Evolutionary conservation across 2,797 vertebrate genomes (phyloP), one percentile per base, ranked within the genome.

Genomic region (Acanthopagrus latus): DNA sequence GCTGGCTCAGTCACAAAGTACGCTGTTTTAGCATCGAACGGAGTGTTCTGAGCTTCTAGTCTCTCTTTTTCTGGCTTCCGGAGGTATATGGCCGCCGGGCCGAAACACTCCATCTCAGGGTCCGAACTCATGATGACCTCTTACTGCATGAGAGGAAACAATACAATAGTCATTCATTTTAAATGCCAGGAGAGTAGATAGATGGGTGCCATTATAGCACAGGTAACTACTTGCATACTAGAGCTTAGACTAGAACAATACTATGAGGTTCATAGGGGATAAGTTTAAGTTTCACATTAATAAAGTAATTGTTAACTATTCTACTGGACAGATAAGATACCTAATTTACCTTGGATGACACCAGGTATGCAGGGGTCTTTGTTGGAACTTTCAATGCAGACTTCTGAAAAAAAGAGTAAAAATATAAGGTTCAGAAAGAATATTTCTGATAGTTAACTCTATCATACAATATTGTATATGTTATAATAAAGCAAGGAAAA

Each of bases 1-100:
- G 89, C 87, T 0, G 96, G 93, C 56, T 97, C 97, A 20, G 44
- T 50, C 84, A 97, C 96, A 82, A 95, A 98, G 76, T 92, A 96
- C 0, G 96, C 95, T 1, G 96, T 75, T 87, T 97, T 98, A 57
- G 97, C 97, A 90, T 98, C 97, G 59, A 98, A 98, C 0, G 97
- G 97, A 64, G 86, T 93, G 81, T 96, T 97, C 63, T 97, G 97
- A 71, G 96, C 96, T 10, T 96, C 97, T 43, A 97, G 86, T 27
- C 97, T 94, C 71, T 98, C 97, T 83, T 89, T 96, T 12, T 97
- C 97, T 48, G 96, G 96, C 64, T 98, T 98, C 5, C 97, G 94
- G 86, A 98, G 96, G 74, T 75, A 98, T 6, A 95, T 3, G 86
- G 96, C 94, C 0, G 97, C 97, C 69, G 91, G 69, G 85, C 97